phyloP scores from a whole-genome alignment of 2,797 vertebrate genomes.

The Semotilus atromaculatus region DNA sequence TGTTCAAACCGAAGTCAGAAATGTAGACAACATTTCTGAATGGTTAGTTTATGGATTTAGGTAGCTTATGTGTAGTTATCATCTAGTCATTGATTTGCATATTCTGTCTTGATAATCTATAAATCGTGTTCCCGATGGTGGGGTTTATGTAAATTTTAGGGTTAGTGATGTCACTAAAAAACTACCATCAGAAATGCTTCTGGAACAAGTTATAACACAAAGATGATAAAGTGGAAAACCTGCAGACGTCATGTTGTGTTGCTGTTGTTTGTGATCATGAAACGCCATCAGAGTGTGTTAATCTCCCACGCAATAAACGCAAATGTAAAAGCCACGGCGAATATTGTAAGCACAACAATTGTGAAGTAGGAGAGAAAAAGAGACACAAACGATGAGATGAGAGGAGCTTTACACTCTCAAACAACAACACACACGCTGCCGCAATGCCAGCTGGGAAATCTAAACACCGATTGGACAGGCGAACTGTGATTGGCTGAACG shows the following conservation, averaged over 20 bases:
- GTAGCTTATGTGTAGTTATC: too few species aligned
- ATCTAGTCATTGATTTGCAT: too few species aligned
- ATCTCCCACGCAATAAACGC: too few species aligned
- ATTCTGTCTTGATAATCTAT: too few species aligned
- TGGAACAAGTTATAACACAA: neutral
- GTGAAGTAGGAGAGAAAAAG: neutral
- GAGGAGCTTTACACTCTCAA: neutral
- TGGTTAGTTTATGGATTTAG: too few species aligned
- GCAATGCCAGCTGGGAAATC: constrained; percentile 34
- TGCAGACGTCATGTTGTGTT: too few species aligned
- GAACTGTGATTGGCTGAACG: constrained; percentile 43
- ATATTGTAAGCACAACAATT: neutral
- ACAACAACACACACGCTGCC: neutral
- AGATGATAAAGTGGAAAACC: neutral
- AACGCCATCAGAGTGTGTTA: neutral
- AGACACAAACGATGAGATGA: neutral
- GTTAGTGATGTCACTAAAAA: too few species aligned
- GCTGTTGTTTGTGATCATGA: neutral
- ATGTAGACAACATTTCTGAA: too few species aligned
- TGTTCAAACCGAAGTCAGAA: too few species aligned
- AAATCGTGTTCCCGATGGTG: too few species aligned
- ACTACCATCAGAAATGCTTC: neutral
- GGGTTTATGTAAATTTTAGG: too few species aligned
- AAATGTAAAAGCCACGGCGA: neutral
- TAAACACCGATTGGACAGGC: constrained; percentile 34